Conservation (phyloP, 2,888 invertebrate genomes). For the Dioctria rufipes region DNA sequence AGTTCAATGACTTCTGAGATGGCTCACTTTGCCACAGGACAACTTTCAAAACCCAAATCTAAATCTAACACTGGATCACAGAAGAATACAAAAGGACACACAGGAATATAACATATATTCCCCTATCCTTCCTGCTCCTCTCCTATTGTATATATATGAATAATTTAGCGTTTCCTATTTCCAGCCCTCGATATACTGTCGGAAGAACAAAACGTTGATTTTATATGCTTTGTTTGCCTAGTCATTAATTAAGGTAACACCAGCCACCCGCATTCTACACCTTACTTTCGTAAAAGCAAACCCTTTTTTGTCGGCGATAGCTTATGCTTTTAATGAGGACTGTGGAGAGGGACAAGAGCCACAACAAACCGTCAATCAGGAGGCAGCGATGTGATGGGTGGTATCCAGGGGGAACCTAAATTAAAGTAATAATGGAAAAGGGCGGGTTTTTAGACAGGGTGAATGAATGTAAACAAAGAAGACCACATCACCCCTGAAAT, state of each 20-base stretch:
- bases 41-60: too few relatives aligned
- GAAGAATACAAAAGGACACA: too few relatives aligned
- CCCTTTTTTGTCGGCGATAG: slow-evolving; percentile 46
- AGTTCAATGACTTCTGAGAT: too few relatives aligned
- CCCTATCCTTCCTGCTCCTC: too few relatives aligned
- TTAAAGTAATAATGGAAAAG: slow-evolving; percentile 54
- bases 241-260: slow-evolving; percentile 56
- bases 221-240: slow-evolving; percentile 54
- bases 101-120: too few relatives aligned
- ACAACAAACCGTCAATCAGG: slow-evolving; percentile 45
- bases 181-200: slow-evolving; percentile 34
- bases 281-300: not conserved
- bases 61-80: too few relatives aligned
- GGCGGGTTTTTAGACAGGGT: slow-evolving; percentile 38
- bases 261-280: slow-evolving; percentile 27
- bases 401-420: slow-evolving; percentile 27
- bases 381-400: not conserved
- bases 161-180: slow-evolving; percentile 53
- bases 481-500: slow-evolving; percentile 6
- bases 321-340: slow-evolving; percentile 53
- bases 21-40: too few relatives aligned
- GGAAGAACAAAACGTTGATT: slow-evolving; percentile 47
- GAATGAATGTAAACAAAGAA: slow-evolving; percentile 8
- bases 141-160: slow-evolving; percentile 50
- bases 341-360: slow-evolving; percentile 20